Conservation (phyloP, 2,113 vertebrate species). For the Amblyornis subalaris region DNA sequence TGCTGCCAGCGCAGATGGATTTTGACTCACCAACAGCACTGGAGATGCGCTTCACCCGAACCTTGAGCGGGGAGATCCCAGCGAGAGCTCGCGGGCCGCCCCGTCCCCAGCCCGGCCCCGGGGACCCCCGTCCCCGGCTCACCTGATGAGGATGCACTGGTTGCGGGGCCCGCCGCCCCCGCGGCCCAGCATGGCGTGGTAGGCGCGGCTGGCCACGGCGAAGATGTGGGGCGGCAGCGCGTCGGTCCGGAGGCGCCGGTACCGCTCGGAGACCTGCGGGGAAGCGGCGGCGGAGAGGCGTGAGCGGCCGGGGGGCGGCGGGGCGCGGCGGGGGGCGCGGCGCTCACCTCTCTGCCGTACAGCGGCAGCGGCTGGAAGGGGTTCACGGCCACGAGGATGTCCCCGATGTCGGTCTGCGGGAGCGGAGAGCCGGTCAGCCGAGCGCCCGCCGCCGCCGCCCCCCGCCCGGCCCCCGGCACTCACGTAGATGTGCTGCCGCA, state of each 20-base stretch:
- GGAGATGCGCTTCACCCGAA: rapidly evolving
- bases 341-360: not conserved
- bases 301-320: not conserved
- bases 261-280: not conserved
- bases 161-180: not conserved
- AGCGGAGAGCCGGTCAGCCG: not conserved
- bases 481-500: not conserved
- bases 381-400: not conserved
- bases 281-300: not conserved
- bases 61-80: rapidly evolving
- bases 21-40: not conserved
- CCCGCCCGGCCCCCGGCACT: not conserved
- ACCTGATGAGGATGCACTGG: slow-evolving; percentile 15
- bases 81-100: rapidly evolving
- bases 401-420: not conserved
- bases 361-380: not conserved
- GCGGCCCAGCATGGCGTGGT: not conserved
- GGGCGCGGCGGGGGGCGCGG: not conserved
- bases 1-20: rapidly evolving
- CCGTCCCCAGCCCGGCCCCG: not conserved
- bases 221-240: not conserved
- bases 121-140: not conserved
- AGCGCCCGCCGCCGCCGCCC: not conserved
- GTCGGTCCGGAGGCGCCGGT: not conserved
- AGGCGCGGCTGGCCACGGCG: not conserved